Base-by-base conservation (phyloP, 2,113 vertebrate species). In the Macquaria ambigua region DNA sequence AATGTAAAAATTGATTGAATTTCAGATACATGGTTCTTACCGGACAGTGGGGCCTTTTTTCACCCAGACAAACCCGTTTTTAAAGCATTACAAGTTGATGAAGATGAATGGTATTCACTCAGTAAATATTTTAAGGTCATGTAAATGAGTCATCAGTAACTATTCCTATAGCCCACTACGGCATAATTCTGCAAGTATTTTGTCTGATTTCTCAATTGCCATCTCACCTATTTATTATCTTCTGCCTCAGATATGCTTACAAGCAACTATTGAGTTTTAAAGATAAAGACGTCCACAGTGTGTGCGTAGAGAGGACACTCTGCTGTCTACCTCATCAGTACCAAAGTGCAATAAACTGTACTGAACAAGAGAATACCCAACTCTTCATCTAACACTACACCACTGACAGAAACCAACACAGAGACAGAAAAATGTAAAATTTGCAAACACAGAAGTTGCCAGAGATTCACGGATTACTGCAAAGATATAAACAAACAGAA, bases 61-160 rank as follows among this genome's bases (percentile, higher is more conserved):
- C 28, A 8, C 21, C 21, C 14, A 41, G 14, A 52, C 21, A 53
- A 52, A 31, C 28, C 28, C 1, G 28, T 31, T 31, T 31, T 31
- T 31, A 31, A 31, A 31, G 28, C 28, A 31, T 31, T 31, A 25
- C 8, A 62, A 34, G 18, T n/a, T 25, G 50, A 37, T n/a, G 14
- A 41, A 5, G 55, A 74, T 25, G 39, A 31, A 31, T 11, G 8
- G 53, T 28, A 31, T 46, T 31, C 55, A 58, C 52, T 56, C 70
- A 1, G 34, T 12, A n/a, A 23, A 50, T 56, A 5, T n/a, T 53
- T 66, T 34, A 20, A 52, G 8, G 9, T 52, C 3, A 46, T 2
- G 6, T 64, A 56, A 56, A 48, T 46, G 39, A 21, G 28, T 68
- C 18, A 69, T 72, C 81, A 78, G 68, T 72, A 73, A 78, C 74